Conservation (phyloP, 2,888 invertebrate species). For the Dryocosmus kuriphilus region DNA sequence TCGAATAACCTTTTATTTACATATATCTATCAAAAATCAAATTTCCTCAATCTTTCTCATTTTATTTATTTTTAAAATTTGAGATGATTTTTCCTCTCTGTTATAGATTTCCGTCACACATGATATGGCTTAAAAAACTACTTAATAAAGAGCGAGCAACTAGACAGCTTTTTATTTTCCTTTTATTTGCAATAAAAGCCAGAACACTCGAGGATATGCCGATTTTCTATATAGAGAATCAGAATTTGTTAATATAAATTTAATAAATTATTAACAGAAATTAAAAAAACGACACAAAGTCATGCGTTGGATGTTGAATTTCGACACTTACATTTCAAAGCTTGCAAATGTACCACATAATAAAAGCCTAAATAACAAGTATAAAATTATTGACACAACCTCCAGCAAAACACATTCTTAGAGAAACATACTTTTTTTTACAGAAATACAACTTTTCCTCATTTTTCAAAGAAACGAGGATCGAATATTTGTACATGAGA, state of each 20-base stretch:
- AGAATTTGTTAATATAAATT: neutral
- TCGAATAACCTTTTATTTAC: too few relatives aligned
- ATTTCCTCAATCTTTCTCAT: too few relatives aligned
- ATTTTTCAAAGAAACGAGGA: neutral
- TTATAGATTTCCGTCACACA: too few relatives aligned
- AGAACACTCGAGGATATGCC: neutral
- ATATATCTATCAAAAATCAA: too few relatives aligned
- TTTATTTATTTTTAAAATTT: too few relatives aligned
- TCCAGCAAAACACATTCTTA: neutral
- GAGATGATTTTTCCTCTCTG: too few relatives aligned
- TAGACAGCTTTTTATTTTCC: neutral
- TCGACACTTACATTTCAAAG: neutral
- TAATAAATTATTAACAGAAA: neutral
- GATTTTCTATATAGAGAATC: neutral
- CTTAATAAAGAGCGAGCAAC: neutral
- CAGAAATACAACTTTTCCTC: neutral
- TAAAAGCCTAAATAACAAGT: neutral
- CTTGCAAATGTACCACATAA: neutral
- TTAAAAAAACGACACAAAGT: neutral
- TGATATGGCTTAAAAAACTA: neutral
- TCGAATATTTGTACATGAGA: neutral
- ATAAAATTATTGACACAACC: neutral
- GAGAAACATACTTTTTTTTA: neutral
- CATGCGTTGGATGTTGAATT: neutral
- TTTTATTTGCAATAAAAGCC: neutral